Evolutionary conservation across 2,113 vertebrate species (phyloP), one percentile per base, ranked within the genome.

Genomic region (Podarcis raffonei): DNA sequence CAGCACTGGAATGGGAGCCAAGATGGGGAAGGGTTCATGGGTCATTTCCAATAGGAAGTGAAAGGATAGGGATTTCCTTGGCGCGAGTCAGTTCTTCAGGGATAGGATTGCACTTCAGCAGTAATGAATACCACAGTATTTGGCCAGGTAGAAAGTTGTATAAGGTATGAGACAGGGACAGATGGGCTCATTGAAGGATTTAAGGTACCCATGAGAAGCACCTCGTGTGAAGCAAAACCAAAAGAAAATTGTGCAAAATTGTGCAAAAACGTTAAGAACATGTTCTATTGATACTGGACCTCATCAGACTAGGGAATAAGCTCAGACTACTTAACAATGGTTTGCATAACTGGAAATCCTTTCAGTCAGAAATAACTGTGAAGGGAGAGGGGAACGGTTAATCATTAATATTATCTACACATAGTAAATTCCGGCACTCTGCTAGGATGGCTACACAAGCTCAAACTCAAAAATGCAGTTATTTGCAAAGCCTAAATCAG

Each of bases 301-400:
- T 18, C 4, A 81, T 81, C 78, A 81, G 7, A 4, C 35, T 75
- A 22, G 20, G 35, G 35, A 75, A n/a, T 15, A 75, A 72, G 71
- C 27, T 27, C 30, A 59, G 42, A 48, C 42, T 57, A 59, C 18
- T 57, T 12, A 79, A 81, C 25, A 59, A n/a, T 13, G 92, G 91
- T 93, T 92, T 53, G 4, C 89, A 95, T 91, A n/a, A 77, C 90
- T 95, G 89, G 91, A 94, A 94, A 88, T 88, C 75, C 1, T 4
- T 87, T 88, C 91, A 94, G 90, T 89, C 89, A 89, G 86, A 8
- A 59, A 57, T 42, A 48, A 9, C 11, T 77, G 75, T n/a, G n/a
- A n/a, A n/a, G n/a, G n/a, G n/a, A n/a, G n/a, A n/a, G n/a, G n/a
- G n/a, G n/a, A n/a, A n/a, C n/a, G n/a, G n/a, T n/a, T n/a, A n/a